Base-by-base conservation (phyloP, 2,113 vertebrate species). In the Anthoscopus minutus region DNA sequence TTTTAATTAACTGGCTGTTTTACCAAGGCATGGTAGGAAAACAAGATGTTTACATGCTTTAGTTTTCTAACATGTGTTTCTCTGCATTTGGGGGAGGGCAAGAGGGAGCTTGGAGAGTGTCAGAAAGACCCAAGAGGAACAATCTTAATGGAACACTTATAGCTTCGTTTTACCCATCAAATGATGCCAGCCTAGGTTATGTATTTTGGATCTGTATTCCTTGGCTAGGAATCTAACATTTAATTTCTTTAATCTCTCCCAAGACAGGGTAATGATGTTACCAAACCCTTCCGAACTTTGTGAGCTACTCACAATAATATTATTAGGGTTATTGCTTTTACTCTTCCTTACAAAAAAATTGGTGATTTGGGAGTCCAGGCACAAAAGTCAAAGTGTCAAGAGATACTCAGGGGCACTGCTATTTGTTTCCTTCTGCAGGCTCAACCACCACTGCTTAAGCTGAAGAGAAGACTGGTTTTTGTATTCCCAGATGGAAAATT, bases 231-330 rank as follows among this genome's bases (percentile, higher is more conserved):
- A 65, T 56, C 57, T 92, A 87, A 87, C 48, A 74, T 88, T 58
- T 87, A 89, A 89, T 95, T 85, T 86, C 71, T 88, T 92, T 86
- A 48, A 89, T 94, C 35, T 95, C 86, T 96, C 86, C 69, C 89
- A 86, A 84, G 91, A 72, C 50, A 80, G 73, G 85, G 23, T 48
- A 91, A 87, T 60, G 47, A 93, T 90, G 79, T 86, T 92, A 85
- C 74, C 61, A 92, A 89, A 86, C 62, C 64, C 44, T 71, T 91
- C 69, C 77, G 92, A 87, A 96, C 51, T 65, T 70, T 79, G 80
- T 94, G 82, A 96, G 64, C 76, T 73, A 51, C 82, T 77, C 89
- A 73, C 50, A 94, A 51, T 64, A 88, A 67, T 86, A 91, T 82
- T 90, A 96, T 86, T 87, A 74, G 16, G 5, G 18, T 80, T 96